A percentile compares a stretch with the other conserved stretches of the same genome.
Conservation (phyloP, 2,888 invertebrate genomes). For the Labia minor region DNA sequence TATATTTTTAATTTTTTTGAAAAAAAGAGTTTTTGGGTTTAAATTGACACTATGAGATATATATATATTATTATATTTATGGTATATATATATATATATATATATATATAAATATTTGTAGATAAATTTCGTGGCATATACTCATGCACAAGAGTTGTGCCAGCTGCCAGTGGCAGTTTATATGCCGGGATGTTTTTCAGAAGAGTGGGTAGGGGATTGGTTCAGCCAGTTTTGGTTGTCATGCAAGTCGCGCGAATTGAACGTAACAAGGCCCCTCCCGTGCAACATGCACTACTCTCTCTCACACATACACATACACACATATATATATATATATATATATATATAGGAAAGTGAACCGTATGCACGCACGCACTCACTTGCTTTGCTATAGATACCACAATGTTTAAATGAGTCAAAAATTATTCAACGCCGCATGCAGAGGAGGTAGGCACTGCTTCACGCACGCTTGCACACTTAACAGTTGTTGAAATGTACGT, state of each 20-base stretch:
- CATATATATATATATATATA: no score
- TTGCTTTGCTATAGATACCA: not conserved
- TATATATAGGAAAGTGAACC: not conserved
- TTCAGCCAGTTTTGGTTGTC: not conserved
- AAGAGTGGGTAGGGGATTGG: not conserved
- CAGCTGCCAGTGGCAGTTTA: not conserved
- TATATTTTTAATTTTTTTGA: no score
- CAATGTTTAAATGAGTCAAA: conserved; percentile 7
- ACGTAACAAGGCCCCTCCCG: conserved; percentile 4
- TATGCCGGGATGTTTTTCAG: not conserved
- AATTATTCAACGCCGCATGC: not conserved
- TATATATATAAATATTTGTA: no score
- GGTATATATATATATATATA: no score
- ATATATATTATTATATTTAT: no score
- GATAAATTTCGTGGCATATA: not conserved
- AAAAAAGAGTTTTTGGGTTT: no score
- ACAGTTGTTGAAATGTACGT: conserved; percentile 4
- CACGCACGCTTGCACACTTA: conserved; percentile 13
- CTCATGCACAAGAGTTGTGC: not conserved
- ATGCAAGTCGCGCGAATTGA: conserved; percentile 13
- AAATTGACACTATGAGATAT: no score
- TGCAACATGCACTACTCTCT: not conserved
- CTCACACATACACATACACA: no score
- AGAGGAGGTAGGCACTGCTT: not conserved
- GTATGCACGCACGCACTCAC: not conserved